Evolutionary conservation across 2,113 vertebrate species (phyloP).

Genomic region (Petroica traversi): DNA sequence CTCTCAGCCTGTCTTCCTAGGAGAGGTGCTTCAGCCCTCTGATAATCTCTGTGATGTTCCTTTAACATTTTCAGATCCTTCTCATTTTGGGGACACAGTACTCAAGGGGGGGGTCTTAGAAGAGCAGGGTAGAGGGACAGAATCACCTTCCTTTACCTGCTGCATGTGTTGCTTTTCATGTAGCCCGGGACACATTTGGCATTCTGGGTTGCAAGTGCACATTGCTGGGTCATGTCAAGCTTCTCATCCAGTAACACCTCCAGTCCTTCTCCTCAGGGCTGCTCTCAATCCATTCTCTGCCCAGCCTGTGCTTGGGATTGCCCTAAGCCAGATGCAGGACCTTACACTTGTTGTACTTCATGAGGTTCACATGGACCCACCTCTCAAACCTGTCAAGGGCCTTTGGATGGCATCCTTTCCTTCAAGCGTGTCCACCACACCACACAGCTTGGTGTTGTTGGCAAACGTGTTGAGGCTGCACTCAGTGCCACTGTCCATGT

Average conservation of each 20-base stretch:
- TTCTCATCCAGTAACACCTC: background rate
- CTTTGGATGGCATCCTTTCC: background rate
- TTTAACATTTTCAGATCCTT: background rate
- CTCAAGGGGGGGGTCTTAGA: background rate
- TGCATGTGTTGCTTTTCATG: background rate
- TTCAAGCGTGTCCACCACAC: background rate
- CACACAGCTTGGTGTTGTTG: too few species aligned
- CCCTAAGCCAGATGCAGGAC: background rate
- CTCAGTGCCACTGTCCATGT: background rate
- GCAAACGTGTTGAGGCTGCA: background rate
- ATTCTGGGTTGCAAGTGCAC: background rate
- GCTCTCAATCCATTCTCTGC: background rate
- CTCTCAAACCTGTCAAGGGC: background rate
- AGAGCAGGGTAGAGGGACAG: background rate
- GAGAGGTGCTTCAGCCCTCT: background rate
- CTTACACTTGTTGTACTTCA: background rate
- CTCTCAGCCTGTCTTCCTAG: background rate
- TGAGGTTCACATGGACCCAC: background rate
- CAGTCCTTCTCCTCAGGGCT: background rate
- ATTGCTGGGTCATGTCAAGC: background rate
- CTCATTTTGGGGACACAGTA: background rate
- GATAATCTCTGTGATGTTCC: background rate
- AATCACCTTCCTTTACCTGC: background rate
- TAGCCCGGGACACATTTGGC: background rate
- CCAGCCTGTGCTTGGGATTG: background rate